Base-by-base conservation (phyloP, 2,113 vertebrate species). In the Myodes glareolus region DNA sequence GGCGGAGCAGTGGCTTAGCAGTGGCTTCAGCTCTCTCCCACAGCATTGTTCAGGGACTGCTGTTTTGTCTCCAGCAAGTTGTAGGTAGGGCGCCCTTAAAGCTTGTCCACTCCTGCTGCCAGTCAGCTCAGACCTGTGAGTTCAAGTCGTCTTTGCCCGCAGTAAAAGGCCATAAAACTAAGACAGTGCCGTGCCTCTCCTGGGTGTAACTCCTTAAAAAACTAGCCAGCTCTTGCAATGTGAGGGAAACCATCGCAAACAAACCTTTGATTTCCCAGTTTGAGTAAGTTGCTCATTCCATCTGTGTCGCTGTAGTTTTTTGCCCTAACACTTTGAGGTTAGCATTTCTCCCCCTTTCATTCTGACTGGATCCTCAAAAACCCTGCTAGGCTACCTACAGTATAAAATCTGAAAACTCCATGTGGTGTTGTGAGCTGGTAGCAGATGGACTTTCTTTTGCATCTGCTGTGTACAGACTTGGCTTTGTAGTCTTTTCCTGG, bases 401-500 rank as follows among this genome's bases (percentile, higher is more conserved):
- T 99, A 99, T 98, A 99, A 99, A 99, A 99, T 99, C 99, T 99
- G 99, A 99, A 99, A 99, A 99, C 99, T 99, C 99, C 99, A 99
- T 99, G 99, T 99, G 99, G 99, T 99, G 98, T 98, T 99, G 98
- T 97, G 99, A 99, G 99, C 99, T 99, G 99, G 99, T 99, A 99
- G 99, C 99, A 99, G 99, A 99, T 99, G 99, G 99, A 99, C 99
- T 98, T 99, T 99, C 99, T 99, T 99, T 99, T 99, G 99, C 99
- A 99, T 99, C 99, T 99, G 99, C 99, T 99, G 99, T 99, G 99
- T 99, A 99, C 99, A 99, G 99, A 99, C 99, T 99, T 99, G 99
- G 99, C 99, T 99, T 99, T 99, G 99, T 99, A 99, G 99, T 99
- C 98, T 99, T 99, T 99, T 99, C 99, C 99, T 99, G 99, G 99